Evolutionary conservation across 2,888 invertebrate genomes (phyloP).

Genomic region (Cetonia aurata): DNA sequence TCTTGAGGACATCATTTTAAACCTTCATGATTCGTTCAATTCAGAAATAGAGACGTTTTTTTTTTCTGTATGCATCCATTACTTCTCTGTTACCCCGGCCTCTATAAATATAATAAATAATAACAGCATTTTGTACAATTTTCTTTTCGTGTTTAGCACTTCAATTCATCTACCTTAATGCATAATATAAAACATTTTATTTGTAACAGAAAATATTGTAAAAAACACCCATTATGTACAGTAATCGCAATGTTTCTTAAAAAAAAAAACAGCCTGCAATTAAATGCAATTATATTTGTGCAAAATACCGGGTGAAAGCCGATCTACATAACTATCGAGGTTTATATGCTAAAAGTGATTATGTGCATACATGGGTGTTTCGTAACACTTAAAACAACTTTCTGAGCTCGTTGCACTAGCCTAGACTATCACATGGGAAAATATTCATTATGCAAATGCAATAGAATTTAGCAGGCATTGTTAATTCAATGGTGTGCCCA

Average conservation of each 20-base stretch:
- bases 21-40: no score
- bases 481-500: constrained; percentile 29
- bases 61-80: no score
- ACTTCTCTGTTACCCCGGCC: no score
- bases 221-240: no score
- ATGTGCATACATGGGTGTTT: constrained; percentile 17
- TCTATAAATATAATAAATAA: no score
- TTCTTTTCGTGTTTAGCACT: no score
- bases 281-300: constrained; percentile 12
- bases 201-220: no score
- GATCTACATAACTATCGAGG: constrained; percentile 36
- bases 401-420: constrained; percentile 33
- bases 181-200: no score
- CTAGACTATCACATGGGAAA: constrained; percentile 38
- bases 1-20: no score
- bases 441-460: constrained; percentile 37
- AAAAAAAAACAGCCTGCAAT: constrained; percentile 11
- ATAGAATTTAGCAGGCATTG: constrained; percentile 34
- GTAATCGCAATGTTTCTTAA: background rate
- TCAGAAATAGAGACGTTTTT: no score
- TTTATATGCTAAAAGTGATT: constrained; percentile 38
- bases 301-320: constrained; percentile 37
- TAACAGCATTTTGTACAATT: no score
- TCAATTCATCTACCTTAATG: no score
- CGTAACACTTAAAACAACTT: constrained; percentile 35